Percentiles rank a stretch among this genome's conserved stretches.
Conservation (phyloP, 2,888 invertebrate species). For the Morinoia aosen region DNA sequence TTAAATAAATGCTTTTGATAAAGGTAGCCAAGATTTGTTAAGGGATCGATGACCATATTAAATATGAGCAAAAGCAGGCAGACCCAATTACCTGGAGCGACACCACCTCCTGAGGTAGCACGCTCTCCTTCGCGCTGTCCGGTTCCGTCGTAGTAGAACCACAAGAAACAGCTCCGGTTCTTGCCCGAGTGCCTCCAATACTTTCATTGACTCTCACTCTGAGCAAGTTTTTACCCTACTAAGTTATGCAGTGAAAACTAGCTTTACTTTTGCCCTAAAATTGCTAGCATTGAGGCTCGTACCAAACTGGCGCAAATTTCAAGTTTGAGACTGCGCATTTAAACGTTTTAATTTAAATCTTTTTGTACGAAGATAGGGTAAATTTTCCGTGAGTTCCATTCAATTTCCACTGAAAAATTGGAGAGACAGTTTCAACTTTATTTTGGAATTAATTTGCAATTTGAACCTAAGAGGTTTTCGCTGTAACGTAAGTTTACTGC, state of each 20-base stretch:
- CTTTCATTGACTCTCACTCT: conserved; percentile 46
- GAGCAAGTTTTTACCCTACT: not conserved
- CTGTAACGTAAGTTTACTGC: no score
- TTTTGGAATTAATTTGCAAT: not conserved
- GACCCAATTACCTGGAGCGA: not conserved
- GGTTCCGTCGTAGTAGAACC: not conserved
- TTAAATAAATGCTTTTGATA: not conserved
- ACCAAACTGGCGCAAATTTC: not conserved
- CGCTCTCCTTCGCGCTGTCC: not conserved
- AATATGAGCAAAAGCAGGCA: not conserved
- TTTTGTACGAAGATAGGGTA: not conserved
- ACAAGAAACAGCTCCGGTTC: conserved; percentile 8
- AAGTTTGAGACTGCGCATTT: not conserved
- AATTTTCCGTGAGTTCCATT: not conserved
- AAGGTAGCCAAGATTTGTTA: not conserved
- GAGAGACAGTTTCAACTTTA: not conserved
- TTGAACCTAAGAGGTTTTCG: no score
- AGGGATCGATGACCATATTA: not conserved
- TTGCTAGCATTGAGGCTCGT: not conserved
- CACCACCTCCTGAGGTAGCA: not conserved
- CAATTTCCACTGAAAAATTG: not conserved
- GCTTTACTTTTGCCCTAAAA: not conserved
- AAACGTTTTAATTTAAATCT: not conserved
- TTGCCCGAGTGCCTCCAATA: conserved; percentile 33
- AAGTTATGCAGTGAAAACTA: conserved; percentile 18